phyloP scores from a whole-genome alignment of 53 echinoderm and acorn worm genomes.

The Echinometra lucunter region DNA sequence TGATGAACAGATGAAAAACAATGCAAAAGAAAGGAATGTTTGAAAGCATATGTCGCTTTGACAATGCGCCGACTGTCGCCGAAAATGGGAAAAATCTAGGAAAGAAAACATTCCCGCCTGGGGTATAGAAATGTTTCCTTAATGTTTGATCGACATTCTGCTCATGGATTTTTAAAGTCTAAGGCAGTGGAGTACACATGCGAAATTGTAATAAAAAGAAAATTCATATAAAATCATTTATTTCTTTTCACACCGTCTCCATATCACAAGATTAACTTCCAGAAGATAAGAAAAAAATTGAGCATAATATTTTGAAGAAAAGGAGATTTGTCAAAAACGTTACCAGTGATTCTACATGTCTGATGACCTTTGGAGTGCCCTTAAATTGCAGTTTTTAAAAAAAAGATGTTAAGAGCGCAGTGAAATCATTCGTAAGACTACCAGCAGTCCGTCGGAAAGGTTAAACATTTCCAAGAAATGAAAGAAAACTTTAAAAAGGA shows the following conservation, averaged over 20 bases:
- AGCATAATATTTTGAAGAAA: not conserved
- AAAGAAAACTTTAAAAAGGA: not conserved
- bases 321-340: not conserved
- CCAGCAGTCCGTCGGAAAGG: not conserved
- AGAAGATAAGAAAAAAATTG: not conserved
- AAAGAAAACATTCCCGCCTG: not conserved
- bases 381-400: too few relatives aligned
- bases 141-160: not conserved
- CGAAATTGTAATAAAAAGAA: not conserved
- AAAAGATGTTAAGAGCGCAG: not conserved
- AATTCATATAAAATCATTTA: not conserved
- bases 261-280: not conserved
- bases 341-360: not conserved
- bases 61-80: not conserved
- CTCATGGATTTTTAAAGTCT: not conserved
- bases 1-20: constrained; percentile 3
- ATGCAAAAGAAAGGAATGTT: not conserved
- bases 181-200: not conserved
- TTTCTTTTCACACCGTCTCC: not conserved
- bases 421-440: not conserved
- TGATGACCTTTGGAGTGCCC: too few relatives aligned
- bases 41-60: constrained; percentile 9
- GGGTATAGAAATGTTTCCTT: not conserved
- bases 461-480: too few relatives aligned
- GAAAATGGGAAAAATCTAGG: not conserved